Percentiles rank a stretch among this genome's conserved stretches.
Conservation (phyloP, 2,113 vertebrate genomes). For the Pituophis catenifer region DNA sequence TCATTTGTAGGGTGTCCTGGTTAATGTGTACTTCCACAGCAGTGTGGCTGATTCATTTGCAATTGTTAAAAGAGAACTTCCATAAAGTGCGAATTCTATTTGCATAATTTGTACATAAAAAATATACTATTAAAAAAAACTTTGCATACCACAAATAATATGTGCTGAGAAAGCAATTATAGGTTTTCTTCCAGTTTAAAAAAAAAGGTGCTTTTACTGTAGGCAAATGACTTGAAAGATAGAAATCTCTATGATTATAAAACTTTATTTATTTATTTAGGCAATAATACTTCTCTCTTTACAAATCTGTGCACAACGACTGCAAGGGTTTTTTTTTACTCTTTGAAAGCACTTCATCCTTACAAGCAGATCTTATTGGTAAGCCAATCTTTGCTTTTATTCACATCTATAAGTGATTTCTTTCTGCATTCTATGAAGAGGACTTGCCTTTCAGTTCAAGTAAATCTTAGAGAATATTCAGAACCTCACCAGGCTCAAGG, state of each 20-base stretch:
- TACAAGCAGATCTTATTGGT: background rate
- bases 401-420: background rate
- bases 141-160: background rate
- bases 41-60: background rate
- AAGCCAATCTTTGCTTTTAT: background rate
- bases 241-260: background rate
- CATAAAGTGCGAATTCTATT: background rate
- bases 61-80: background rate
- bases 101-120: background rate
- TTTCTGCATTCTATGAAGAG: background rate
- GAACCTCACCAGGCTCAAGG: too few species aligned
- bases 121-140: background rate
- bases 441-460: background rate
- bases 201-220: background rate
- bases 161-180: background rate
- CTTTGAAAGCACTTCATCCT: background rate
- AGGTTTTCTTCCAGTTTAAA: too few species aligned
- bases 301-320: background rate
- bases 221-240: background rate
- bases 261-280: constrained; percentile 2
- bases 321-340: background rate
- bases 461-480: background rate
- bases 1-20: background rate
- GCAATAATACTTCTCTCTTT: background rate
- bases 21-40: background rate